phyloP scores from a whole-genome alignment of 2,797 vertebrate species.

The Syngnathus acus region DNA sequence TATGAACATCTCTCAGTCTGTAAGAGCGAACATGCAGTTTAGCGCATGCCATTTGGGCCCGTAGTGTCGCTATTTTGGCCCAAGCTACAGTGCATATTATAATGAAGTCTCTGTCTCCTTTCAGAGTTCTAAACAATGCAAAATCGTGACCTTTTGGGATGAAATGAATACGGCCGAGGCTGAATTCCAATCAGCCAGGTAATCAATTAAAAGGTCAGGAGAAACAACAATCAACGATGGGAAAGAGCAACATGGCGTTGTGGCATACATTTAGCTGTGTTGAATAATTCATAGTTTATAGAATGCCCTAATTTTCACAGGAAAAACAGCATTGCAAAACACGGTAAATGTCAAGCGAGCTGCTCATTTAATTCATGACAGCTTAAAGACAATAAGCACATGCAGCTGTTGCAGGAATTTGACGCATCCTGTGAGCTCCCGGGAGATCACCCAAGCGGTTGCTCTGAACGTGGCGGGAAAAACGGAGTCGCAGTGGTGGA shows the following conservation, averaged over 20 bases:
- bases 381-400: background rate
- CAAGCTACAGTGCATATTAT: background rate
- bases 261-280: constrained; percentile 8
- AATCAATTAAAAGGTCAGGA: constrained; percentile 32
- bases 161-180: constrained; percentile 5
- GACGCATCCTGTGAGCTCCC: background rate
- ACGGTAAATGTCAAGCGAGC: background rate
- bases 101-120: background rate
- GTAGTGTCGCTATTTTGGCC: background rate
- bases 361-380: background rate
- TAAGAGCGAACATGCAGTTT: background rate
- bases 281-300: background rate
- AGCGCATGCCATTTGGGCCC: background rate
- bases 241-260: background rate
- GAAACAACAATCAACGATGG: constrained; percentile 10
- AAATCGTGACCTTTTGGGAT: constrained; percentile 20
- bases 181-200: constrained; percentile 10
- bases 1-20: background rate
- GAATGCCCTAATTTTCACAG: background rate
- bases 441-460: constrained; percentile 43
- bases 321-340: background rate
- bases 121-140: background rate
- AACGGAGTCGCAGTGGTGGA: constrained; percentile 48
- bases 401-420: background rate
- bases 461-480: constrained; percentile 42